These are phyloP conservation scores for Pseudopleuronectes americanus DNA, from an alignment of 2,797 vertebrate genomes.

Conservation along the genomic window DNA sequence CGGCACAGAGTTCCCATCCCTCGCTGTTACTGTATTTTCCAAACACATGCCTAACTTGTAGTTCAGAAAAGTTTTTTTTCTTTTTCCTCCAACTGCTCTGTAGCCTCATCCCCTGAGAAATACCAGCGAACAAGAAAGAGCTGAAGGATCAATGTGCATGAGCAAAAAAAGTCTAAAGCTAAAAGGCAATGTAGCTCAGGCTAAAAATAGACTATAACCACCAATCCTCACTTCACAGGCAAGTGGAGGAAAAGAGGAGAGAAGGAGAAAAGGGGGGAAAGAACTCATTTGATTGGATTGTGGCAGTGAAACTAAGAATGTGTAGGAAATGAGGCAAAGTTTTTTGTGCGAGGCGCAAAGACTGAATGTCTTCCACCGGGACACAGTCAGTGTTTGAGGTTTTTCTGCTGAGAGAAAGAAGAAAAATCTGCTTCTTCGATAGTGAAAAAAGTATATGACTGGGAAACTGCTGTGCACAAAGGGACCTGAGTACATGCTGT, in stretches of 20 bases:
- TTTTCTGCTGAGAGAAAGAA: conserved; percentile 34
- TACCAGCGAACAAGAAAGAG: conserved; percentile 66
- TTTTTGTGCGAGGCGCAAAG: conserved; percentile 52
- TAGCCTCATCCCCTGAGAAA: conserved; percentile 63
- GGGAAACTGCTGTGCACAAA: conserved; percentile 33
- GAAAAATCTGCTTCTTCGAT: conserved; percentile 31
- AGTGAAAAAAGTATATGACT: conserved; percentile 50
- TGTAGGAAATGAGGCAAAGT: conserved; percentile 63
- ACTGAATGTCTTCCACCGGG: conserved; percentile 49
- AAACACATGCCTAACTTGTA: conserved; percentile 56
- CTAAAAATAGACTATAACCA: conserved; percentile 73
- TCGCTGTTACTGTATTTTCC: conserved; percentile 61
- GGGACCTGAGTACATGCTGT: conserved; percentile 35
- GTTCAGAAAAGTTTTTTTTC: conserved; percentile 59
- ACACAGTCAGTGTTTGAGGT: conserved; percentile 47
- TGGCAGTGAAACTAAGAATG: conserved; percentile 50
- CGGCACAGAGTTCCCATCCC: conserved; percentile 59
- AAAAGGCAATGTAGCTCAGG: conserved; percentile 55
- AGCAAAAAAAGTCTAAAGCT: conserved; percentile 59
- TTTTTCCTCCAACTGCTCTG: conserved; percentile 49
- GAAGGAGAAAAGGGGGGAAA: conserved; percentile 28
- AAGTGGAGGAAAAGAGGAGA: conserved; percentile 37
- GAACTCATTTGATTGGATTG: conserved; percentile 54
- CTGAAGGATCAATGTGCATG: conserved; percentile 67
- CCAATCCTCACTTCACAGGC: conserved; percentile 59